Base-by-base conservation (phyloP, 1,140 invertebrate genomes). In the Drosophila tropicalis region DNA sequence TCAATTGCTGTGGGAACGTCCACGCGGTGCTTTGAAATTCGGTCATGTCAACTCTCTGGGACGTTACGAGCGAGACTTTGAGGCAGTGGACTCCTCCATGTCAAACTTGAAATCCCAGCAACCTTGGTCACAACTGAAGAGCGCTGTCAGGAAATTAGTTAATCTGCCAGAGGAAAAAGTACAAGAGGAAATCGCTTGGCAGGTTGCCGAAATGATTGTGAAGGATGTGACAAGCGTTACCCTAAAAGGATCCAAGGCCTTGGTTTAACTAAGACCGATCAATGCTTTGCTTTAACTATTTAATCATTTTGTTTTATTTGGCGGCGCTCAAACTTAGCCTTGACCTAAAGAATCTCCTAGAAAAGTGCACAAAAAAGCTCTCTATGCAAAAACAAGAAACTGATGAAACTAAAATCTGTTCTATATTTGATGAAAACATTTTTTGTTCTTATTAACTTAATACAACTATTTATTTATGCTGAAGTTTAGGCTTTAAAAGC, bases 191-290 rank as follows among this genome's bases (percentile, higher is more conserved):
- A 95, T 98, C 93, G 98, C 98, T 32, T 97, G 97, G 96, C 96
- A 97, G 93, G 96, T 98, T 70, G 97, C 98, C 17, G 96, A 98
- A 92, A 98, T 98, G 96, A 98, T 98, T 84, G 95, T 98, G 36
- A 97, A 96, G 92, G 97, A 98, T 93, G 96, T 98, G 34, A 98
- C 96, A 32, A 96, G 95, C 90, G 93, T 98, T 68, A 98, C 97
- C 25, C 93, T 96, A 90, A 94, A 93, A 72, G 92, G 66, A 12
- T 67, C 57, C 7, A 51, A 51, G 19, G 17, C 44, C 17, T 19
- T 51, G 44, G 44, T 51, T 51, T 51, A 51, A 5, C 57, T 60
- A 32, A 19, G 17, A 22, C 0, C 10, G 5, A 39, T 39, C 17
- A 7, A 19, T 19, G 32, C 13, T 41, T 57, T 57, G 44, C 70